phyloP scores from a whole-genome alignment of 2,797 vertebrate species.

The Protosalanx chinensis region DNA sequence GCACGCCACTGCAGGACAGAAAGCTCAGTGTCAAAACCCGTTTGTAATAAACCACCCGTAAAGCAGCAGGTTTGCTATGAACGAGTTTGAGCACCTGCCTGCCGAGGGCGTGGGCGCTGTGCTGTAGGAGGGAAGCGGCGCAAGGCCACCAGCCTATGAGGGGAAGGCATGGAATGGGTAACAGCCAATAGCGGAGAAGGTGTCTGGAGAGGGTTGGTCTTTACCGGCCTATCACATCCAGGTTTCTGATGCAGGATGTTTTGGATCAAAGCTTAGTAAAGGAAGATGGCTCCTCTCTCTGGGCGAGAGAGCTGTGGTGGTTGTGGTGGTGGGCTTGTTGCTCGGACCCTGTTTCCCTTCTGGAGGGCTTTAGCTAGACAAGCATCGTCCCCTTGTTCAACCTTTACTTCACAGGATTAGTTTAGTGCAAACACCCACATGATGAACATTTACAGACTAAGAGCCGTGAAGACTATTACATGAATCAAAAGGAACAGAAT shows the following conservation, averaged over 20 bases:
- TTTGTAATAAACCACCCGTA: conserved; percentile 83
- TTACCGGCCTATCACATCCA: conserved; percentile 27
- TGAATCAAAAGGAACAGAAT: not conserved
- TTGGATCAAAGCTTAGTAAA: conserved; percentile 29
- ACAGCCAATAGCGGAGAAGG: no score
- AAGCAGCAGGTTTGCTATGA: conserved; percentile 84
- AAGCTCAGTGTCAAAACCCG: conserved; percentile 67
- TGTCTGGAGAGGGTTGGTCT: not conserved
- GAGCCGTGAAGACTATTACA: not conserved
- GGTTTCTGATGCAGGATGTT: conserved; percentile 63
- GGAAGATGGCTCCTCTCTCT: conserved; percentile 45
- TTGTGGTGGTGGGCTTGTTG: conserved; percentile 32
- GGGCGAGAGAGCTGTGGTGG: conserved; percentile 19
- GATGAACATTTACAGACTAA: not conserved
- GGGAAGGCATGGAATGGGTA: not conserved
- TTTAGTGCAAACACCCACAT: not conserved
- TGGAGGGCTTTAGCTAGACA: not conserved
- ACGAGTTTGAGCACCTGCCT: conserved; percentile 79
- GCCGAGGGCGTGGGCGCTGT: conserved; percentile 66
- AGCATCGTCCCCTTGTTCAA: not conserved
- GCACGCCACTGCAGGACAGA: conserved; percentile 69
- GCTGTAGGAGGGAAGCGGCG: conserved; percentile 10
- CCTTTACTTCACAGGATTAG: not conserved
- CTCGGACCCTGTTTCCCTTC: conserved; percentile 11
- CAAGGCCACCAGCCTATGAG: not conserved